Conservation (phyloP, 1,140 invertebrate genomes). For the Cydia fagiglandana region DNA sequence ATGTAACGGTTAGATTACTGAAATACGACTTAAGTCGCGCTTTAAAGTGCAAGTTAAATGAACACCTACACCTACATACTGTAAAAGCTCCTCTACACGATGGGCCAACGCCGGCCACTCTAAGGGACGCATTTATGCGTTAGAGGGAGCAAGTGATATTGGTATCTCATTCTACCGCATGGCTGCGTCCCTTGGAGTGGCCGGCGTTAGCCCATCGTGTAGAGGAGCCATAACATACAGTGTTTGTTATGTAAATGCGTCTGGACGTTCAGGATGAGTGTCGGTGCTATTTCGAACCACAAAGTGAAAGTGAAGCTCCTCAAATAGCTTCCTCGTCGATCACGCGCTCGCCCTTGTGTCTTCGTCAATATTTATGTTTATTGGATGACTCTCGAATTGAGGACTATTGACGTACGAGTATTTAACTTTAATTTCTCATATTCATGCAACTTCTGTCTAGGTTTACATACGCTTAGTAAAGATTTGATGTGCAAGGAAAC, state of each 20-base stretch:
- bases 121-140: too few relatives aligned
- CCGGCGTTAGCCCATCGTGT: too few relatives aligned
- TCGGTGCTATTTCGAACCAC: slow-evolving; percentile 42
- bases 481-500: background rate
- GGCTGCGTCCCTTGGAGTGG: too few relatives aligned
- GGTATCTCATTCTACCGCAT: too few relatives aligned
- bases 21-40: too few relatives aligned
- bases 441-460: background rate
- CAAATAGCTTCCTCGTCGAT: slow-evolving; percentile 21
- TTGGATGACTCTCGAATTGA: slow-evolving; percentile 8
- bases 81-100: too few relatives aligned
- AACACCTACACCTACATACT: too few relatives aligned
- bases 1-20: too few relatives aligned
- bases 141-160: too few relatives aligned
- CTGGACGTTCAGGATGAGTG: slow-evolving; percentile 28
- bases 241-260: background rate
- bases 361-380: background rate
- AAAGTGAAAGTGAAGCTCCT: slow-evolving; percentile 44
- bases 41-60: too few relatives aligned
- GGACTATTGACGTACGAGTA: background rate
- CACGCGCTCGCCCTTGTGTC: slow-evolving; percentile 9
- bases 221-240: too few relatives aligned
- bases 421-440: background rate
- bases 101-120: too few relatives aligned
- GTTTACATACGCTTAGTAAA: background rate